These are phyloP conservation scores for Diaperis boleti DNA, from an alignment of 2,888 invertebrate genomes.

Conservation along the genomic window DNA sequence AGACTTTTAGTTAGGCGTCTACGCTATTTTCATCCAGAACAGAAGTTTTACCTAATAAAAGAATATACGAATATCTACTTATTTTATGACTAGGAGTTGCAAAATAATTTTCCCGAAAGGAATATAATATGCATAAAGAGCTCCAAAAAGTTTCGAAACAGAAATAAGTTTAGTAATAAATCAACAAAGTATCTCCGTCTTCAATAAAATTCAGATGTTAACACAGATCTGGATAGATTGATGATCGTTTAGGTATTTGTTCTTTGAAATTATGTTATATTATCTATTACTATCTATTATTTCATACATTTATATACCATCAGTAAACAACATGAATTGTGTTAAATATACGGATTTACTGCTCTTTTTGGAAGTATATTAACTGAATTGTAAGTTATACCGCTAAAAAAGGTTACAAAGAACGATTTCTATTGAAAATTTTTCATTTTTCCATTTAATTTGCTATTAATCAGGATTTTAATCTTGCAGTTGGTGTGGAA, in stretches of 20 bases:
- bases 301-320: neutral
- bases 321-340: no score
- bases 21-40: neutral
- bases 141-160: constrained; percentile 7
- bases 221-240: neutral
- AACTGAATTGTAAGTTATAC: neutral
- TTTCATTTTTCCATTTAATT: constrained; percentile 20
- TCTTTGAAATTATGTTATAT: neutral
- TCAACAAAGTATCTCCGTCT: neutral
- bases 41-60: constrained; percentile 17
- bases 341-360: neutral
- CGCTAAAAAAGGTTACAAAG: neutral
- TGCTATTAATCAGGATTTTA: constrained; percentile 22
- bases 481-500: constrained; percentile 10
- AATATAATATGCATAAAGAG: constrained; percentile 4
- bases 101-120: constrained; percentile 15
- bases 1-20: constrained; percentile 24
- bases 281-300: neutral
- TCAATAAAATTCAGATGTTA: neutral
- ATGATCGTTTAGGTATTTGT: neutral
- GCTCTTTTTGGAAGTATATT: constrained; percentile 5
- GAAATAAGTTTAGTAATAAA: neutral
- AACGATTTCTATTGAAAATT: constrained; percentile 14
- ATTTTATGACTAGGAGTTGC: constrained; percentile 15
- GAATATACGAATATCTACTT: constrained; percentile 7